These are phyloP conservation scores for Zygothrica quintamaculata DNA, from an alignment of 2,888 invertebrate genomes.

Conservation along the genomic window DNA sequence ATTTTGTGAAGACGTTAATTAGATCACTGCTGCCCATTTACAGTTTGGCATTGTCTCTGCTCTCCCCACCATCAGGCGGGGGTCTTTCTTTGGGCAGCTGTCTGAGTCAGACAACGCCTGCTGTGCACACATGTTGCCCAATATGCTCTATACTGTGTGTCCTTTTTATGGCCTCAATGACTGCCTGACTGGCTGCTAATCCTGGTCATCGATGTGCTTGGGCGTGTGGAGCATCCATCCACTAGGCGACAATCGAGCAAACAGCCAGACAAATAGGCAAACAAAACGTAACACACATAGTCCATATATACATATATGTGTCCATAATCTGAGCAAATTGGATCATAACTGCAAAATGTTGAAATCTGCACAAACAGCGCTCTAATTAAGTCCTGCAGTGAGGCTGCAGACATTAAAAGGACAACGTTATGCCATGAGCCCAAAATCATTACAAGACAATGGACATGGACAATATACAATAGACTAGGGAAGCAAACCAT, in stretches of 20 bases:
- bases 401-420: slow-evolving; percentile 52
- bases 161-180: slow-evolving; percentile 60
- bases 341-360: slow-evolving; percentile 76
- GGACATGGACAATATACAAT: too few species aligned
- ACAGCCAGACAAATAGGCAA: slow-evolving; percentile 76
- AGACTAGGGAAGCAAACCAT: slow-evolving; percentile 32
- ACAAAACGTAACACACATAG: slow-evolving; percentile 58
- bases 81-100: slow-evolving; percentile 55
- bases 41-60: too few species aligned
- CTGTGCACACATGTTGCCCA: slow-evolving; percentile 71
- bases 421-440: slow-evolving; percentile 33
- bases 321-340: slow-evolving; percentile 76
- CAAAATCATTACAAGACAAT: slow-evolving; percentile 22
- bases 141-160: slow-evolving; percentile 5
- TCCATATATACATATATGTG: slow-evolving; percentile 64
- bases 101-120: slow-evolving; percentile 45
- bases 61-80: not conserved
- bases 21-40: slow-evolving; percentile 37
- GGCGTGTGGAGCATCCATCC: slow-evolving; percentile 42
- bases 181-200: slow-evolving; percentile 48
- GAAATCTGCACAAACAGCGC: slow-evolving; percentile 80
- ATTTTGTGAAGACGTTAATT: slow-evolving; percentile 58
- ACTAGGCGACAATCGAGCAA: slow-evolving; percentile 67
- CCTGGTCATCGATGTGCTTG: slow-evolving; percentile 61
- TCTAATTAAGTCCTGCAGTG: slow-evolving; percentile 81